These are phyloP conservation scores for Carcina quercana DNA, from an alignment of 2,888 invertebrate species.

Conservation along the genomic window DNA sequence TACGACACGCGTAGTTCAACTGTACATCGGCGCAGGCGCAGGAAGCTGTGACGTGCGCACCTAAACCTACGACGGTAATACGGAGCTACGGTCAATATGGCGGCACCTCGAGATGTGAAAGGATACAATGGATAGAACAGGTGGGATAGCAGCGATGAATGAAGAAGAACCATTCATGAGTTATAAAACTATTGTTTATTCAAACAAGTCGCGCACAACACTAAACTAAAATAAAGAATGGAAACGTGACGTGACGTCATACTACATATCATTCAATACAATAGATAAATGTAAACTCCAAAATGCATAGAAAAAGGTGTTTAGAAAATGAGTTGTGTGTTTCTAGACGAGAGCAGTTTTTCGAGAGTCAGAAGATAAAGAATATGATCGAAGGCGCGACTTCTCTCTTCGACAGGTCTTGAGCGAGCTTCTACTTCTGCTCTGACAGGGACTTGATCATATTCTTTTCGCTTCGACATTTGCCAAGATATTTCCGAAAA, in stretches of 20 bases:
- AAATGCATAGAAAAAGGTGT: neutral
- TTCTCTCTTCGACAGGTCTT: conserved; percentile 50
- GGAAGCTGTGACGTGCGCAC: too few species aligned
- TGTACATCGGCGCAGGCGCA: too few species aligned
- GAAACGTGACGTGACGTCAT: conserved; percentile 38
- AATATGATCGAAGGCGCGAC: conserved; percentile 58
- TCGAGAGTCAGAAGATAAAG: conserved; percentile 36
- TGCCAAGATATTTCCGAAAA: conserved; percentile 32
- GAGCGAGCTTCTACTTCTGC: conserved; percentile 45
- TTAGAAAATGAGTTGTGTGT: neutral
- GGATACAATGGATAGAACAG: conserved; percentile 38
- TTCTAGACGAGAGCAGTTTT: too few species aligned
- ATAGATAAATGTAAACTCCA: conserved; percentile 31
- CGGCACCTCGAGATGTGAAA: conserved; percentile 14
- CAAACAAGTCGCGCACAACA: conserved; percentile 58
- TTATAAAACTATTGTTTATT: conserved; percentile 68
- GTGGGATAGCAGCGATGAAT: conserved; percentile 40
- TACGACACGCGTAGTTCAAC: too few species aligned
- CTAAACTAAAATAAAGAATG: conserved; percentile 57
- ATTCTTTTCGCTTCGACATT: conserved; percentile 65
- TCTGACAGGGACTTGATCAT: conserved; percentile 52
- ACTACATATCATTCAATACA: conserved; percentile 40
- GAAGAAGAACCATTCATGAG: conserved; percentile 51
- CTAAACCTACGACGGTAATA: too few species aligned
- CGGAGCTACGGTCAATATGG: too few species aligned